Base-by-base conservation (phyloP, 2,797 vertebrate species). In the Lutjanus argentimaculatus region DNA sequence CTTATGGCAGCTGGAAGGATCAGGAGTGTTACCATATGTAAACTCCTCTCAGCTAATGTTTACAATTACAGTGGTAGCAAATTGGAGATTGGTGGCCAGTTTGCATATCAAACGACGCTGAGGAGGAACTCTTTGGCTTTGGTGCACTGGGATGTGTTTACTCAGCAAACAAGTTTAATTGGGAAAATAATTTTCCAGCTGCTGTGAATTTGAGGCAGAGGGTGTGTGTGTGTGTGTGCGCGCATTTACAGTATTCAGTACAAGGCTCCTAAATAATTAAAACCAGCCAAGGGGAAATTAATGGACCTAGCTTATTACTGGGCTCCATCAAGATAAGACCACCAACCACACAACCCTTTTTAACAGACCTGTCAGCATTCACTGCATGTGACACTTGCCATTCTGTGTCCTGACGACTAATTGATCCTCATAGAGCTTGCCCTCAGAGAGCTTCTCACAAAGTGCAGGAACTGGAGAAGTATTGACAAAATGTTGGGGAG, bases 101-200 rank as follows among this genome's bases (percentile, higher is more conserved):
- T 90, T 93, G 84, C 90, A 91, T 90, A 91, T 86, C 82, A 91
- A 91, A 90, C 51, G 68, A 71, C n/a, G 46, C 64, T 78, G 85
- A 89, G 77, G 81, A 87, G 83, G 69, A 91, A 67, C 72, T 86
- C 77, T 86, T 69, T 80, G 80, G 83, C 75, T 85, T 71, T 83
- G 79, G 69, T 79, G 78, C 79, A 43, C 64, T 74, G 71, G 73
- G 79, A 89, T 88, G 55, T 80, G 92, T 93, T 94, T 92, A 88
- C 88, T 93, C 82, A 64, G 89, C 89, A 93, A 93, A 93, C 89
- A 90, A 74, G 70, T 91, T 93, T 94, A 93, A 94, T 94, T 94
- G 89, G 84, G 85, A 92, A 94, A 92, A 93, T 92, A 40, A 84
- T 92, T 92, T 90, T 87, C 62, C 91, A 92, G 89, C 91, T 92